Percentiles rank a stretch among this genome's conserved stretches.
Conservation (phyloP, 1,140 invertebrate species). For the Zaprionus africanus region DNA sequence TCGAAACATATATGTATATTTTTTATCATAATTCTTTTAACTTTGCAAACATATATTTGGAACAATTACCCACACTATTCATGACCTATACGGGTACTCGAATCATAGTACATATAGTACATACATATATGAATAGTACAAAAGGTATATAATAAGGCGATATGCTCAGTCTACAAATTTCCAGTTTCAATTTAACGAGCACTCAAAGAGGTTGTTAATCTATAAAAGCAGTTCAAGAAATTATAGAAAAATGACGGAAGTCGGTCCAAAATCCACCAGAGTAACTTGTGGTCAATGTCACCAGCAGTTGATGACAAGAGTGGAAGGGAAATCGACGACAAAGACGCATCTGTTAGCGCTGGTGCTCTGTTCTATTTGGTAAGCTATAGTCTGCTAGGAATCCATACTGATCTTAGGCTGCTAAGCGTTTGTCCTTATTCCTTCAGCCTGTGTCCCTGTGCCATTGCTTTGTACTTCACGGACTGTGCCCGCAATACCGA, state of each 20-base stretch:
- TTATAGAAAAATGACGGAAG: neutral
- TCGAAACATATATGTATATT: too few relatives aligned
- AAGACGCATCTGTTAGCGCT: constrained; percentile 23
- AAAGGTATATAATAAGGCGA: too few relatives aligned
- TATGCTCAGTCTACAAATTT: neutral
- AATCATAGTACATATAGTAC: too few relatives aligned
- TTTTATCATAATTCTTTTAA: too few relatives aligned
- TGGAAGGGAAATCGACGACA: neutral
- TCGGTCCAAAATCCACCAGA: neutral
- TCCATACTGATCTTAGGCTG: too few relatives aligned
- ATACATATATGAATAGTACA: too few relatives aligned
- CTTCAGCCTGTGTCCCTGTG: neutral
- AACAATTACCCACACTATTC: too few relatives aligned
- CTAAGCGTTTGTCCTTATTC: neutral
- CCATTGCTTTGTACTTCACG: neutral
- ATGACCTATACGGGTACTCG: too few relatives aligned
- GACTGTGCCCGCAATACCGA: constrained; percentile 1
- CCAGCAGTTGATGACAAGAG: neutral
- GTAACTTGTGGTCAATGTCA: constrained; percentile 11
- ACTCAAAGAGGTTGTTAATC: neutral
- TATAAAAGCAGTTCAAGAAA: neutral
- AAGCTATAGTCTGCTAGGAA: neutral
- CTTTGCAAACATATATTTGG: too few relatives aligned
- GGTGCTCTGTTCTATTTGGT: constrained; percentile 9
- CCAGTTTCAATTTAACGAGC: neutral